Percentiles rank a stretch among this genome's conserved stretches.
These are phyloP conservation scores for Theonella swinhoei DNA, from an alignment of 37 sponge, comb jelly and placozoan species.

Conservation along the genomic window DNA sequence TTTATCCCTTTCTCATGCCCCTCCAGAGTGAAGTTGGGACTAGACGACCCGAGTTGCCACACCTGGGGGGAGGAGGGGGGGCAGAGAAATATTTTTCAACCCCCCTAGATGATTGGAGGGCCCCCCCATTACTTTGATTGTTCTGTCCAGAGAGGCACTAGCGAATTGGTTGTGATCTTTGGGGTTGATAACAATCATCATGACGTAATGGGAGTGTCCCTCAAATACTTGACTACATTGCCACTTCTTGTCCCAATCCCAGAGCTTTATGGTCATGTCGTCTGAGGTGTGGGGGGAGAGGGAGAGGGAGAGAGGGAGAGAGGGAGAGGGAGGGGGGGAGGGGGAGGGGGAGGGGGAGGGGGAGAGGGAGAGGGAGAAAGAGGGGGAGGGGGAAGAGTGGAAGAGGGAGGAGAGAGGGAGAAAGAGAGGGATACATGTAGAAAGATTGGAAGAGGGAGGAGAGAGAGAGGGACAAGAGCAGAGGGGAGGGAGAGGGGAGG, in stretches of 20 bases:
- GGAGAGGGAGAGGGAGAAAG: constrained; percentile 1
- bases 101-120: neutral
- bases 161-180: constrained; percentile 99
- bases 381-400: neutral
- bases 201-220: constrained; percentile 98
- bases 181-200: constrained; percentile 98
- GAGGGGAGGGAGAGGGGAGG: constrained; percentile 5
- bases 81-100: neutral
- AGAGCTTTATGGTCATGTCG: constrained; percentile 96
- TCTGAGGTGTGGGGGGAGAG: constrained; percentile 65
- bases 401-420: constrained; percentile 14
- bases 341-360: neutral
- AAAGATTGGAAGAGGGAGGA: neutral
- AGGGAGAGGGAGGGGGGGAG: neutral
- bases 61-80: constrained; percentile 51
- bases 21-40: constrained; percentile 97
- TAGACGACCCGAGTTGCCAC: constrained; percentile 93
- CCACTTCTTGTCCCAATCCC: constrained; percentile 99
- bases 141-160: constrained; percentile 92
- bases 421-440: neutral
- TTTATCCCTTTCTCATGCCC: constrained; percentile 98
- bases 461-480: constrained; percentile 2
- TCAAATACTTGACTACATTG: constrained; percentile 91
- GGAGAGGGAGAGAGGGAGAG: constrained; percentile 10
- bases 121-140: constrained; percentile 76